phyloP scores from a whole-genome alignment of 1,140 invertebrate genomes.

The Eurosta solidaginis region DNA sequence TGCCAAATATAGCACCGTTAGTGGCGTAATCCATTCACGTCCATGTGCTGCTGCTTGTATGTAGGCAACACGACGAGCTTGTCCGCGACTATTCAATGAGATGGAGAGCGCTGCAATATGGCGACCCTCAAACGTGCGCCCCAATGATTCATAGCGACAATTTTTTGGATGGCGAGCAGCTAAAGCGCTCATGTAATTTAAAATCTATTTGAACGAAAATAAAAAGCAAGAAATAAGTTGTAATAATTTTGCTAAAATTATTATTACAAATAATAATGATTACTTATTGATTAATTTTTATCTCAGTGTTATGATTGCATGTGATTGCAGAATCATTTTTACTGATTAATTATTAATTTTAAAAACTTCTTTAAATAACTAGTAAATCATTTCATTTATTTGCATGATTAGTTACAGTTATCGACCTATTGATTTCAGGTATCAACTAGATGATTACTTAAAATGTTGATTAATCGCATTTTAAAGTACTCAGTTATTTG shows the following conservation, averaged over 20 bases:
- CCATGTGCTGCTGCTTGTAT: constrained; percentile 54
- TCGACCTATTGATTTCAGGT: too few species aligned
- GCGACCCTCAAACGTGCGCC: constrained; percentile 57
- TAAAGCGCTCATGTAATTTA: constrained; percentile 53
- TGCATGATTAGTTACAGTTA: too few species aligned
- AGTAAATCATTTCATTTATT: too few species aligned
- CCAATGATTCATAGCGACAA: constrained; percentile 56
- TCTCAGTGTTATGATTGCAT: too few species aligned
- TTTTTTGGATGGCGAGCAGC: constrained; percentile 50
- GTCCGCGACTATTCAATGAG: constrained; percentile 46
- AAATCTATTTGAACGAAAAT: constrained; percentile 35
- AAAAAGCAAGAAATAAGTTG: neutral
- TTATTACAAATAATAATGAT: too few species aligned
- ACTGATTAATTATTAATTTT: too few species aligned
- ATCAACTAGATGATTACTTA: too few species aligned
- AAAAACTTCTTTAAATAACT: too few species aligned
- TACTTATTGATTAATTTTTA: too few species aligned
- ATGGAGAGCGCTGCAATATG: constrained; percentile 56
- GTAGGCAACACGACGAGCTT: constrained; percentile 51
- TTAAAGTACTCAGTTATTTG: too few species aligned
- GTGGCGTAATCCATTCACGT: constrained; percentile 73
- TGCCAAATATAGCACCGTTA: constrained; percentile 67
- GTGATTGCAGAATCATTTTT: too few species aligned
- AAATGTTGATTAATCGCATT: too few species aligned
- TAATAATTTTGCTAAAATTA: neutral